Conservation (phyloP, 2,113 vertebrate genomes). For the Gavialis gangeticus region DNA sequence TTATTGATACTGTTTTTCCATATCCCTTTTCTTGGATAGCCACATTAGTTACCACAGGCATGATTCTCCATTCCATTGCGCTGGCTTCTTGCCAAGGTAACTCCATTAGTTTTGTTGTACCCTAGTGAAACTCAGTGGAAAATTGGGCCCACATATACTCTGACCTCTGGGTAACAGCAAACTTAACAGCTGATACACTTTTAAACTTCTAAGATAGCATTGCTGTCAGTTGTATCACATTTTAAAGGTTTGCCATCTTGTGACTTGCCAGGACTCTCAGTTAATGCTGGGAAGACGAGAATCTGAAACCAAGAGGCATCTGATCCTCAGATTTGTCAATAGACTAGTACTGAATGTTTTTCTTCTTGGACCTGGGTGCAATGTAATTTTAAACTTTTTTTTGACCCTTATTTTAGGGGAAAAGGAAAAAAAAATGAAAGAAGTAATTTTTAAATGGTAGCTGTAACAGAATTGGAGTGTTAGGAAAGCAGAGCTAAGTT, state of each 20-base stretch:
- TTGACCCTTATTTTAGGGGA: background rate
- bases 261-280: conserved; percentile 43
- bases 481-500: background rate
- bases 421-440: conserved; percentile 2
- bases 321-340: background rate
- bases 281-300: conserved; percentile 16
- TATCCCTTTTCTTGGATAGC: conserved; percentile 28
- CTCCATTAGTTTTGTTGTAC: conserved; percentile 41
- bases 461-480: background rate
- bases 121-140: conserved; percentile 55
- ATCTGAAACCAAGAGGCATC: conserved; percentile 6
- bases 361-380: background rate
- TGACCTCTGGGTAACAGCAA: conserved; percentile 52
- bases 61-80: conserved; percentile 56
- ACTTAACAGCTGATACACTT: conserved; percentile 63
- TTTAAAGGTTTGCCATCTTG: conserved; percentile 57
- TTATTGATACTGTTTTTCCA: background rate
- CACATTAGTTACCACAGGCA: conserved; percentile 55
- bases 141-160: conserved; percentile 64
- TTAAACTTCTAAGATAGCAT: conserved; percentile 65
- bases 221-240: conserved; percentile 56
- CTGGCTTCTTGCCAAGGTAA: conserved; percentile 56
- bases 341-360: background rate
- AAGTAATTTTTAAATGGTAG: background rate
- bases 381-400: background rate